Evolutionary conservation across 2,113 vertebrate species (phyloP), one percentile per base, ranked within the genome.

Genomic region (Larimichthys crocea): DNA sequence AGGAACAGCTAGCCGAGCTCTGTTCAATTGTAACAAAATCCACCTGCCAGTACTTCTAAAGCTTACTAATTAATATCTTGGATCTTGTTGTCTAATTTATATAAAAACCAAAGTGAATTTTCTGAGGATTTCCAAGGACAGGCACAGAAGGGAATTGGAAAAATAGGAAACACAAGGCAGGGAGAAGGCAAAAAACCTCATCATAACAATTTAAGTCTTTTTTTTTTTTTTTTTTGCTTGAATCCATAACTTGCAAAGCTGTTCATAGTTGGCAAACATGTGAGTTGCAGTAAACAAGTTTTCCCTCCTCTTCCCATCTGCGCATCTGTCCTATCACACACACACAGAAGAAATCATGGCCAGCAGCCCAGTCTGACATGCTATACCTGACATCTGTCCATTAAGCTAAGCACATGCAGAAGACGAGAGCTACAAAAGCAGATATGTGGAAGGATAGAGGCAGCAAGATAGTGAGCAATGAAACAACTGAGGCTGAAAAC

Each of bases 401-500:
- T 78, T 74, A 69, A n/a, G 55, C 44, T 68, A 44, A 16, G 66
- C 50, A 19, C 63, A 57, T 59, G 60, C 57, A 66, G 63, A 6
- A 50, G 10, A 20, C 46, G 59, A 63, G 42, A 74, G 60, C 61
- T 22, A 56, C 10, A 20, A 26, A 29, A 66, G 50, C 50, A 48
- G 53, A 62, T 65, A 56, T 2, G 14, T 9, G 52, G 65, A 68
- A 24, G 31, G 42, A 59, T 9, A 35, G 48, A n/a, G 19, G 59
- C 17, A n/a, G 64, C 22, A 20, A 52, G 61, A 59, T 31, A 29
- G 67, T 17, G 31, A 76, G 40, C 20, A 22, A 62, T 16, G 22
- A 59, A 68, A 67, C 82, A 73, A 64, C 76, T 65, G 66, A 83
- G 42, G 48, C 63, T 60, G 72, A 82, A 82, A 77, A 76, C 68